Evolutionary conservation across 1,140 invertebrate genomes (phyloP).

Genomic region (Lepidurus packardi): DNA sequence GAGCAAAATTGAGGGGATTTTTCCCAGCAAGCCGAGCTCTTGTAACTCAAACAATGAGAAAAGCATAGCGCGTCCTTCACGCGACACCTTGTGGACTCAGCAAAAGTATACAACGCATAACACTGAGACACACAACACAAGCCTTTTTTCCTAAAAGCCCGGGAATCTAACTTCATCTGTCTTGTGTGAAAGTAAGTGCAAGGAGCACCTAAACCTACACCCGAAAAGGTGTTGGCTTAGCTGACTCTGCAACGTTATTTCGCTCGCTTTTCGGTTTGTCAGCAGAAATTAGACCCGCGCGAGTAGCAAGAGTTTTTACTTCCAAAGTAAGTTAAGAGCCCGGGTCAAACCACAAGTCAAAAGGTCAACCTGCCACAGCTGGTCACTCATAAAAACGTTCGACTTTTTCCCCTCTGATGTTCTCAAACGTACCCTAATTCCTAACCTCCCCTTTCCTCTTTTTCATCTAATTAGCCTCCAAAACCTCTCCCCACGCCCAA

Average conservation of each 20-base stretch:
- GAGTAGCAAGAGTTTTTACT: not conserved
- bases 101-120: constrained; percentile 16
- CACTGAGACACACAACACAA: not conserved
- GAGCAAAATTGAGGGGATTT: too few species aligned
- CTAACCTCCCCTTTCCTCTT: not conserved
- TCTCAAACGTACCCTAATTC: not conserved
- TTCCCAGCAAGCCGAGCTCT: too few species aligned
- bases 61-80: not conserved
- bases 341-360: constrained; percentile 18
- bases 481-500: not conserved
- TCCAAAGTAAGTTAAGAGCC: not conserved
- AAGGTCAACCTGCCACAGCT: constrained; percentile 17
- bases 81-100: constrained; percentile 9
- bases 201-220: not conserved
- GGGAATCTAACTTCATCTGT: too few species aligned
- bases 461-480: not conserved
- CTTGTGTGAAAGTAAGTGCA: too few species aligned
- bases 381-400: constrained; percentile 18
- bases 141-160: not conserved
- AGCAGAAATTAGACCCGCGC: constrained; percentile 8
- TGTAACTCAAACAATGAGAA: too few species aligned
- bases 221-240: not conserved
- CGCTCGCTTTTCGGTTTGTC: constrained; percentile 1
- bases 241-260: not conserved
- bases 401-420: not conserved